These are phyloP conservation scores for Dasysyrphus tricinctus DNA, from an alignment of 2,888 invertebrate genomes.

Conservation along the genomic window DNA sequence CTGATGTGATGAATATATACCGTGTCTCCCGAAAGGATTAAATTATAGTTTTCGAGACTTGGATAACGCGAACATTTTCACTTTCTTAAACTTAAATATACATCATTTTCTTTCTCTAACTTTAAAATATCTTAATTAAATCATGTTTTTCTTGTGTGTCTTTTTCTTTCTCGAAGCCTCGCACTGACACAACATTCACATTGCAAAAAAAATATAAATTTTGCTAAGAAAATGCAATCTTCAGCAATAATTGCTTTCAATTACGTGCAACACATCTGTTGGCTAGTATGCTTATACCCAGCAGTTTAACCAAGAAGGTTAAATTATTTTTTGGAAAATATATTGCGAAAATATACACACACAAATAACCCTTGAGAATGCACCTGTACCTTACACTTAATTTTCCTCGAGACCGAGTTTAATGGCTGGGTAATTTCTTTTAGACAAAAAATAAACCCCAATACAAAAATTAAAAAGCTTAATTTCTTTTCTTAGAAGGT, in stretches of 20 bases:
- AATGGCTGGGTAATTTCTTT: slow-evolving; percentile 23
- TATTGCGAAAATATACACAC: slow-evolving; percentile 12
- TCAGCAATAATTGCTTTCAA: slow-evolving; percentile 68
- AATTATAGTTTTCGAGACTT: too few species aligned
- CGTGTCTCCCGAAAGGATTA: too few species aligned
- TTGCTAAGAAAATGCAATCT: slow-evolving; percentile 31
- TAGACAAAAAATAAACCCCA: not conserved
- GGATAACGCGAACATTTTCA: too few species aligned
- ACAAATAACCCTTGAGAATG: slow-evolving; percentile 29
- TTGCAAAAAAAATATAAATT: not conserved
- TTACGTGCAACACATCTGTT: slow-evolving; percentile 60
- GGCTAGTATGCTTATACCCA: slow-evolving; percentile 52
- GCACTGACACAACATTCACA: not conserved
- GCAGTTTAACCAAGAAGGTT: slow-evolving; percentile 25
- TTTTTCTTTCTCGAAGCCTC: not conserved
- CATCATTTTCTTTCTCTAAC: too few species aligned
- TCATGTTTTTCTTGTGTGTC: too few species aligned
- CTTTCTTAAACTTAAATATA: too few species aligned
- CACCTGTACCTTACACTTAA: slow-evolving; percentile 46
- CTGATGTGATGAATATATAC: too few species aligned
- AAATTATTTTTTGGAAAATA: slow-evolving; percentile 24
- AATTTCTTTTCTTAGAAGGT: not conserved
- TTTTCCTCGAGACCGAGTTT: slow-evolving; percentile 50
- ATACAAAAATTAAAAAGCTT: not conserved
- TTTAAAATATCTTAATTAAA: too few species aligned